These are phyloP conservation scores for Chymomyza amoena DNA, from an alignment of 2,888 invertebrate species.

Conservation along the genomic window DNA sequence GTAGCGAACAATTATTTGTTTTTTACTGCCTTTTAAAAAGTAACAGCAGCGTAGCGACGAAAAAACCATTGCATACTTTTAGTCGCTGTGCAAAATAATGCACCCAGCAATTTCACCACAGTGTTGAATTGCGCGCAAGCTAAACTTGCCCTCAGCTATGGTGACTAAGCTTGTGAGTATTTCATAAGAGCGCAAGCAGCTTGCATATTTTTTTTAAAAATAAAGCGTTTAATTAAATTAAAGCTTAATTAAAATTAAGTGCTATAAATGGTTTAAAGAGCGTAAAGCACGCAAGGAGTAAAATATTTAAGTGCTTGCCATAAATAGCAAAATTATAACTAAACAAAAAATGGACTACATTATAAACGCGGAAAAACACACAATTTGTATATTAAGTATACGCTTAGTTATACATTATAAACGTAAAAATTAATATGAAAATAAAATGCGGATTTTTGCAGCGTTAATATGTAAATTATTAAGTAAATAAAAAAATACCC, in stretches of 20 bases:
- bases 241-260: not conserved
- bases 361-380: not conserved
- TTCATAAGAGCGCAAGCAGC: not conserved
- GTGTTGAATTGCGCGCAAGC: not conserved
- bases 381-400: not conserved
- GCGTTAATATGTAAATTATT: not conserved
- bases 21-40: not conserved
- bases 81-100: not conserved
- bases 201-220: not conserved
- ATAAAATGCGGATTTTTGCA: not conserved
- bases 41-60: not conserved
- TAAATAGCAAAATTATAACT: not conserved
- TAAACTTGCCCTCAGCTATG: not conserved
- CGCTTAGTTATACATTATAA: too few relatives aligned
- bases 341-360: not conserved
- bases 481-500: not conserved
- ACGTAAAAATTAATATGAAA: not conserved
- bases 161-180: not conserved
- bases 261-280: not conserved
- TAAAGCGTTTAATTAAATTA: not conserved
- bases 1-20: not conserved
- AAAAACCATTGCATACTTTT: not conserved
- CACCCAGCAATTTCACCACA: not conserved
- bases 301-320: not conserved
- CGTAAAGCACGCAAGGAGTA: not conserved